Percentiles rank a stretch among this genome's conserved stretches.
Conservation (phyloP, 1,140 invertebrate genomes). For the Panulirus ornatus region DNA sequence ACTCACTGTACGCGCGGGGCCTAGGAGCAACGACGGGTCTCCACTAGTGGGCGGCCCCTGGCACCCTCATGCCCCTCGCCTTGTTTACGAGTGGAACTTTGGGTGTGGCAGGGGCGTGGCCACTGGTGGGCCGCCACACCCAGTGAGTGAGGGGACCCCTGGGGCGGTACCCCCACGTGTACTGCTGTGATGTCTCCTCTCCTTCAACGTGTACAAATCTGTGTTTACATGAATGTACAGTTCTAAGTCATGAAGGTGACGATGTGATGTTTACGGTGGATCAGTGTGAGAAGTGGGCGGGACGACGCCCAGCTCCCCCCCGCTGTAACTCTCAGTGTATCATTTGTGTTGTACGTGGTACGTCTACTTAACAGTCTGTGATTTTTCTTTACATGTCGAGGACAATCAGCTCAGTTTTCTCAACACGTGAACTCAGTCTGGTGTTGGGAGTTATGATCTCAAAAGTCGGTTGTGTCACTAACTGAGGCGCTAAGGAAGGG, state of each 20-base stretch:
- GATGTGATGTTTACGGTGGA: conserved; percentile 46
- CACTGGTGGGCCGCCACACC: conserved; percentile 35
- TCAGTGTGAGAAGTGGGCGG: conserved; percentile 28
- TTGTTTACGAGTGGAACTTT: neutral
- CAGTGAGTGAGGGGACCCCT: conserved; percentile 24
- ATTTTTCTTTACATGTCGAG: conserved; percentile 55
- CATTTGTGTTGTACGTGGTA: conserved; percentile 57
- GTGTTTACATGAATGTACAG: conserved; percentile 65
- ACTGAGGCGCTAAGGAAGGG: conserved; percentile 10
- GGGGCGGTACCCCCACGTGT: conserved; percentile 16
- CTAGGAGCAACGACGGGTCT: conserved; percentile 72
- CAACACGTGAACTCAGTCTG: conserved; percentile 2
- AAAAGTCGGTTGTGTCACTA: conserved; percentile 34
- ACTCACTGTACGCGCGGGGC: conserved; percentile 73
- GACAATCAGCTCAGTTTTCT: conserved; percentile 66
- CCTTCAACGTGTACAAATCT: conserved; percentile 70
- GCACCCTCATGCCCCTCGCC: conserved; percentile 8
- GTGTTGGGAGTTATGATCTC: conserved; percentile 48
- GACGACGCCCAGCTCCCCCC: neutral
- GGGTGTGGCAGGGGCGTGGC: conserved; percentile 40
- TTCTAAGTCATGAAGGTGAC: conserved; percentile 41
- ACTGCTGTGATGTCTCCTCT: conserved; percentile 66
- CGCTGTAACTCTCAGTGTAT: conserved; percentile 1
- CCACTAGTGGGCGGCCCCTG: conserved; percentile 46
- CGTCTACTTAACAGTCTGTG: conserved; percentile 69